phyloP scores from a whole-genome alignment of 2,113 vertebrate genomes.

The Progne subis region DNA sequence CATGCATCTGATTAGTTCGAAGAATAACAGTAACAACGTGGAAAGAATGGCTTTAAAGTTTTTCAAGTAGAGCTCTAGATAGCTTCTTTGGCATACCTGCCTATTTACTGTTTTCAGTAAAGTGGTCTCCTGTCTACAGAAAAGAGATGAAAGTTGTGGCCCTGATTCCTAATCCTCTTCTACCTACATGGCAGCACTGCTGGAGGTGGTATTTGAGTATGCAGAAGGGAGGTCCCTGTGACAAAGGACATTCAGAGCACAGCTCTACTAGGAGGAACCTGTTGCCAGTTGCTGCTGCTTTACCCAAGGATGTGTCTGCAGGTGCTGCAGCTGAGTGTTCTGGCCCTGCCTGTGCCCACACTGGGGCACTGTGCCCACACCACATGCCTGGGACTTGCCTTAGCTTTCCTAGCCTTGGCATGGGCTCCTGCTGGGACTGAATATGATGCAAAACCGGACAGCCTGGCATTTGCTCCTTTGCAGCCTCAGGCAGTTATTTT shows the following conservation, averaged over 20 bases:
- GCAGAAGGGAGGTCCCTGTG: not conserved
- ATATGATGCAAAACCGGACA: not conserved
- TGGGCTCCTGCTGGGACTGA: not conserved
- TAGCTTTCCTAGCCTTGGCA: not conserved
- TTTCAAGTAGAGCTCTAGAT: not conserved
- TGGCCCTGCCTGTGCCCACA: not conserved
- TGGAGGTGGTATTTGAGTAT: not conserved
- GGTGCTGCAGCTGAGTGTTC: not conserved
- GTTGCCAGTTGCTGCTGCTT: not conserved
- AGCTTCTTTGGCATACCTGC: not conserved
- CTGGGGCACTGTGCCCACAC: not conserved
- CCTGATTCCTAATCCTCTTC: not conserved
- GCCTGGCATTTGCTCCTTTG: not conserved
- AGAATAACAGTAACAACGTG: not conserved
- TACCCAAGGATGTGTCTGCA: not conserved
- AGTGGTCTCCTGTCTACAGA: not conserved
- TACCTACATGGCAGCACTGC: not conserved
- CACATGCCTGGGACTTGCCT: not conserved
- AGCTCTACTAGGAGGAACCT: not conserved
- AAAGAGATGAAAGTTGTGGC: not conserved
- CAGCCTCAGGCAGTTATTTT: not conserved
- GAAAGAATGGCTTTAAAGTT: not conserved
- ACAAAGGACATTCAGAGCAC: not conserved
- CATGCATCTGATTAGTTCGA: not conserved
- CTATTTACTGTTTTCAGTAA: not conserved